These are phyloP conservation scores for Pelodiscus sinensis DNA, from an alignment of 2,113 vertebrate species.

Conservation along the genomic window DNA sequence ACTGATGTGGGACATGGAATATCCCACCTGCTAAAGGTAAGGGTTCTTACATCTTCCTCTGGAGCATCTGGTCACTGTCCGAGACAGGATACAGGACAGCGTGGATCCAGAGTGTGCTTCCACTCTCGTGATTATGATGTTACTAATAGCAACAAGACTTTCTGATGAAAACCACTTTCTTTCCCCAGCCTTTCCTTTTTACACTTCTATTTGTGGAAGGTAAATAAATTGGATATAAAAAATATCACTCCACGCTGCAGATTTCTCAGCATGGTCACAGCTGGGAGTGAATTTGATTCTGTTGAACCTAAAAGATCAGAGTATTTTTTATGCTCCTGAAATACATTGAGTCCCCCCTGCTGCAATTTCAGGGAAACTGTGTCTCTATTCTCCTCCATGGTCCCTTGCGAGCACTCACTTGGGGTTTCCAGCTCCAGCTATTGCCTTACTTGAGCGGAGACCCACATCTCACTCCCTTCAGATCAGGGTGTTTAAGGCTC, in stretches of 20 bases:
- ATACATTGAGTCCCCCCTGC: neutral
- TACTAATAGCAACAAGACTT: constrained; percentile 50
- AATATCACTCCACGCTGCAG: neutral
- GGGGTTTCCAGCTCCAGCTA: neutral
- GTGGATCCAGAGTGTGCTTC: neutral
- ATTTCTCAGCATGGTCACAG: fast-evolving
- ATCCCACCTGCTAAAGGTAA: neutral
- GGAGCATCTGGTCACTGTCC: neutral
- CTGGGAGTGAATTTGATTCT: neutral
- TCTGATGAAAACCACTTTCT: constrained; percentile 64
- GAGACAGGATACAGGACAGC: constrained; percentile 2
- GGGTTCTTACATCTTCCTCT: neutral
- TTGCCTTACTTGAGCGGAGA: neutral
- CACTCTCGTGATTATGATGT: constrained; percentile 23
- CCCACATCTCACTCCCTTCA: neutral
- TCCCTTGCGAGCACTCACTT: neutral
- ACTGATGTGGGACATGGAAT: fast-evolving
- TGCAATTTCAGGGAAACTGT: neutral
- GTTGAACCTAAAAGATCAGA: neutral
- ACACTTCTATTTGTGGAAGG: constrained; percentile 55
- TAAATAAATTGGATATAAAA: constrained; percentile 1
- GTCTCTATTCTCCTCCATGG: neutral
- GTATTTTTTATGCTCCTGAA: neutral
- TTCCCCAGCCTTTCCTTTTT: neutral
- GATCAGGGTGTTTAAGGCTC: neutral